Evolutionary conservation across 2,113 vertebrate species (phyloP), one percentile per base, ranked within the genome.

Genomic region (Pluvianellus socialis): DNA sequence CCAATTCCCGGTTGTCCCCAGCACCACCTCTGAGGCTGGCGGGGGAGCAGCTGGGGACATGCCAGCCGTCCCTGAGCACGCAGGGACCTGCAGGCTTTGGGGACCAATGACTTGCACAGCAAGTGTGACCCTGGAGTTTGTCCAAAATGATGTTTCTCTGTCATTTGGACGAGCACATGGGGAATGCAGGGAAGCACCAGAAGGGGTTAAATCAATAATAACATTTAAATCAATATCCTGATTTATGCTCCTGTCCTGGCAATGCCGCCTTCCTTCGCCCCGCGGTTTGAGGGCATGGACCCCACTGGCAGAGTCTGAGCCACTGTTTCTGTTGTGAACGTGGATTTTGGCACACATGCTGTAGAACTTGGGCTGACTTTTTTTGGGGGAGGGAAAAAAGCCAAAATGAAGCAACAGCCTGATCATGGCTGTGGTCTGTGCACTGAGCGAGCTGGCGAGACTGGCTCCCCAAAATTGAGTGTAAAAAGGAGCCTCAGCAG

Each of bases 401-500:
- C 18, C 28, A 85, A 88, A 94, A 75, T n/a, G n/a, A 62, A 88
- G 27, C 38, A 71, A 40, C 27, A 66, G 12, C 20, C n/a, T 88
- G 30, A 59, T 24, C 11, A 4, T n/a, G n/a, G 17, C 76, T 83
- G 19, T 63, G 56, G 44, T 79, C 18, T 44, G 6, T 38, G 19
- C 32, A 42, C 11, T 2, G 2, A 76, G 71, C 1, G 5, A 2
- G 0, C 28, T 61, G 50, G 28, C 68, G 44, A 85, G 42, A 50
- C 12, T 0, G 0, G 9, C 15, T 70, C 15, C n/a, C 21, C 6
- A 6, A 59, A 76, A 49, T 0, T 10, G 14, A 8, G 8, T 32
- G 21, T 47, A 26, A 73, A 91, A 73, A 44, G 1, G 2, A 9
- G 0, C 4, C 23, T 45, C 2, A 8, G 32, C 14, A 23, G 9